Evolutionary conservation across 2,888 invertebrate genomes (phyloP), one percentile per base, ranked within the genome.

Genomic region (Pyrrhia umbra): DNA sequence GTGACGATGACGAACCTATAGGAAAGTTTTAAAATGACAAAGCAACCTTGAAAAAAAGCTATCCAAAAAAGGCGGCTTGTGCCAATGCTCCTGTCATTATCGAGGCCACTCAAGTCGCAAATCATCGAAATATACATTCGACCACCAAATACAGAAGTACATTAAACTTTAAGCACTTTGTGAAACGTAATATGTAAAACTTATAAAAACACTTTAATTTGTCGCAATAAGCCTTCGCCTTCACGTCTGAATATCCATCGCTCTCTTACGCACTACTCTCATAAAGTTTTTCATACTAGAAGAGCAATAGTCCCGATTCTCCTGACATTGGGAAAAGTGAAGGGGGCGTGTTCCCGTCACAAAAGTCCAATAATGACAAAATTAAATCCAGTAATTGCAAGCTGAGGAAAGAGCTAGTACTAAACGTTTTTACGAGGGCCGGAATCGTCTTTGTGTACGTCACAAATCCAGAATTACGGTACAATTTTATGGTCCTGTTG

Each of bases 351-450:
- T 77, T 56, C 45, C 18, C 52, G 43, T 59, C 54, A 45, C 62
- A 54, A 61, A 56, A 61, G 45, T 61, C 72, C 45, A 69, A 60
- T 75, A 61, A 61, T 65, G 43, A 37, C 46, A 52, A 34, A 72
- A 79, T 79, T 56, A 77, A 68, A 79, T 51, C 57, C 21, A 46
- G 72, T 77, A 63, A 73, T 72, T 68, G 39, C 49, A 20, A 34
- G n/a, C 68, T 16, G 16, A 60, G 52, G 46, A 51, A 62, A 73
- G 50, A 25, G 47, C 70, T 64, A 58, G 18, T 37, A 64, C 45
- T 68, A 58, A 67, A 75, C 42, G 59, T 56, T 68, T 77, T 77
- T 75, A 79, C 68, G 78, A 80, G 64, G 30, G 45, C 18, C 50
- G 20, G 6, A 72, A 65, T 50, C 49, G 66, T 68, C 34, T 56